Evolutionary conservation across 2,888 invertebrate species (phyloP).

Genomic region (Oscheius sp.): DNA sequence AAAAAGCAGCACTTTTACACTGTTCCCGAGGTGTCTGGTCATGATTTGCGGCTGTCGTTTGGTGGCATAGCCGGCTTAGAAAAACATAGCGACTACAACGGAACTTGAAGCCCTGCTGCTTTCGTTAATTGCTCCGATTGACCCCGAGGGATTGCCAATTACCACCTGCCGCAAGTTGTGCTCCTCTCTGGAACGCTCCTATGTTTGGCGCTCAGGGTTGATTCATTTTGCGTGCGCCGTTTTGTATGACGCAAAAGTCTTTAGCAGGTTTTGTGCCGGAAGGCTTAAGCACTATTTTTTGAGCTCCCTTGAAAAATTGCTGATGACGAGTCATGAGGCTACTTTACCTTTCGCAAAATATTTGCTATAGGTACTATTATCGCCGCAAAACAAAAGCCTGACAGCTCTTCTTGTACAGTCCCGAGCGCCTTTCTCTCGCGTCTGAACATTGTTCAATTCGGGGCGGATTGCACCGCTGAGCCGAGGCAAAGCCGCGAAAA

Average conservation of each 20-base stretch:
- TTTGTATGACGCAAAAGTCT: no score
- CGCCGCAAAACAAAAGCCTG: background rate
- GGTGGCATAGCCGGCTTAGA: slow-evolving; percentile 2
- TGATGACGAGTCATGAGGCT: no score
- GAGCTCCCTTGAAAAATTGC: no score
- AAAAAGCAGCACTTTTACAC: slow-evolving; percentile 33
- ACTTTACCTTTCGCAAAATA: no score
- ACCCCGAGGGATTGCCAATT: slow-evolving; percentile 12
- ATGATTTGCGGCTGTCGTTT: slow-evolving; percentile 31
- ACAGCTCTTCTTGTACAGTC: background rate
- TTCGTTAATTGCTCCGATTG: slow-evolving; percentile 21
- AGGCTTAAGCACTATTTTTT: no score
- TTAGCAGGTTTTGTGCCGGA: no score
- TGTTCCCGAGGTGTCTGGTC: slow-evolving; percentile 27
- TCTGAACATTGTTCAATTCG: slow-evolving; percentile 27
- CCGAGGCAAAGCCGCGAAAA: slow-evolving; percentile 34
- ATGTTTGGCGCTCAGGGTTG: no score
- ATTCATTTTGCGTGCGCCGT: no score
- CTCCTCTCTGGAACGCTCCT: no score
- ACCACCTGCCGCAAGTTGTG: slow-evolving; percentile 8
- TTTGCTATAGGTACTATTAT: no score
- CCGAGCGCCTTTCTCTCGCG: background rate
- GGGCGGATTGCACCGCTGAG: slow-evolving; percentile 28
- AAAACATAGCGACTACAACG: slow-evolving; percentile 7
- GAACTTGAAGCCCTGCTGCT: background rate